Conservation (phyloP, 2,797 vertebrate genomes). For the Saxicola maurus region DNA sequence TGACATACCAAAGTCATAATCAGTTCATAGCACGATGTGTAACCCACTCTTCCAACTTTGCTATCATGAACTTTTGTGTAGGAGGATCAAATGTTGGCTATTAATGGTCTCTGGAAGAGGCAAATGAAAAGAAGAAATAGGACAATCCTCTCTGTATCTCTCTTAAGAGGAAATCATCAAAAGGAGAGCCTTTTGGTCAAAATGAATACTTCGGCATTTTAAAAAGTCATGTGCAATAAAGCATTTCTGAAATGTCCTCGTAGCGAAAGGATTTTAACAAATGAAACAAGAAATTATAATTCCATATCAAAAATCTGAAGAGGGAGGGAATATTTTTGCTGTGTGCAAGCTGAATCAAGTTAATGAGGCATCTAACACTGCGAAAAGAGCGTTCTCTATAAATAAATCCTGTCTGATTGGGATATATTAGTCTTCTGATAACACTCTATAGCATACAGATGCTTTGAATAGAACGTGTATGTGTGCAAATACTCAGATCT, state of each 20-base stretch:
- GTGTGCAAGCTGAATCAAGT: conserved; percentile 82
- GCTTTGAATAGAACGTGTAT: conserved; percentile 76
- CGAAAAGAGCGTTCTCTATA: conserved; percentile 80
- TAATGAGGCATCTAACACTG: conserved; percentile 82
- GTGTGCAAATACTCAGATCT: conserved; percentile 73
- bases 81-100: conserved; percentile 49
- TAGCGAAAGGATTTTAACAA: conserved; percentile 72
- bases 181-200: conserved; percentile 62
- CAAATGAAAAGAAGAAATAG: conserved; percentile 54
- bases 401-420: conserved; percentile 82
- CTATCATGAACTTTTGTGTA: conserved; percentile 58
- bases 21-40: conserved; percentile 23
- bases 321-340: conserved; percentile 82
- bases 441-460: conserved; percentile 80
- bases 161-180: conserved; percentile 60
- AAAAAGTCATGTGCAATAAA: conserved; percentile 65
- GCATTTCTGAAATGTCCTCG: conserved; percentile 72
- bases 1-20: conserved; percentile 47
- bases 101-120: conserved; percentile 49
- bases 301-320: conserved; percentile 80
- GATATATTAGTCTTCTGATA: conserved; percentile 83
- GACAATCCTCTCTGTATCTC: conserved; percentile 47
- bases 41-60: conserved; percentile 30
- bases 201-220: conserved; percentile 62
- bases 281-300: conserved; percentile 80